Base-by-base conservation (phyloP, 2,797 vertebrate genomes). In the Melanotaenia boesemani region DNA sequence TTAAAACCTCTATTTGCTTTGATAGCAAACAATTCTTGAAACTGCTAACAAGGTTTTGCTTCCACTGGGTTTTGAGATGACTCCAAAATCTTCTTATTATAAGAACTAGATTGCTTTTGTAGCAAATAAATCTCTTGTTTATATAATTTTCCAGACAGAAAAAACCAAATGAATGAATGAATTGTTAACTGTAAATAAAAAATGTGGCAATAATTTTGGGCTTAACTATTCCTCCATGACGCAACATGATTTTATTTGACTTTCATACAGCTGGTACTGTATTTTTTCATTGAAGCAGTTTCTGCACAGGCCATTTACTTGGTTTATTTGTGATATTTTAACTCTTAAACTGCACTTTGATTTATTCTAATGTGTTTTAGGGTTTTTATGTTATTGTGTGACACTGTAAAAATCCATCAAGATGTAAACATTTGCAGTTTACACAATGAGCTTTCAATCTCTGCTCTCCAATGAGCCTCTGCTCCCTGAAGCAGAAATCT, bases 401-500 rank as follows among this genome's bases (percentile, higher is more conserved):
- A 50, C 26, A 1, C 2, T 52, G 44, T 54, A 65, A 36, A 63
- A 52, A 16, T 54, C 63, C 15, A 24, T 36, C 46, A 10, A 48
- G 46, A 52, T n/a, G 30, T 52, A 28, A 34, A 50, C 30, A 65
- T 54, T 36, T 52, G 46, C 30, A 34, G 6, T 50, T 52, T 52
- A 20, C 3, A 30, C 32, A 41, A n/a, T 55, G 26, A 73, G 44
- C 55, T 70, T 26, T 58, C 59, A 68, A 11, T 54, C 55, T 65
- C 55, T 60, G 63, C 26, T 58, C 32, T 44, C 48, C 63, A 6
- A 63, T 71, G 68, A 71, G 74, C 26, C 52, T 24, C 34, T 54
- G 20, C 68, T 79, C 68, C 48, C 73, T 34, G 8, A 62, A 76
- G 77, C 48, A 10, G 26, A 63, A 78, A 59, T 73, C 55, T 2